Evolutionary conservation across 2,113 vertebrate species (phyloP).

Genomic region (Leuciscus idus): DNA sequence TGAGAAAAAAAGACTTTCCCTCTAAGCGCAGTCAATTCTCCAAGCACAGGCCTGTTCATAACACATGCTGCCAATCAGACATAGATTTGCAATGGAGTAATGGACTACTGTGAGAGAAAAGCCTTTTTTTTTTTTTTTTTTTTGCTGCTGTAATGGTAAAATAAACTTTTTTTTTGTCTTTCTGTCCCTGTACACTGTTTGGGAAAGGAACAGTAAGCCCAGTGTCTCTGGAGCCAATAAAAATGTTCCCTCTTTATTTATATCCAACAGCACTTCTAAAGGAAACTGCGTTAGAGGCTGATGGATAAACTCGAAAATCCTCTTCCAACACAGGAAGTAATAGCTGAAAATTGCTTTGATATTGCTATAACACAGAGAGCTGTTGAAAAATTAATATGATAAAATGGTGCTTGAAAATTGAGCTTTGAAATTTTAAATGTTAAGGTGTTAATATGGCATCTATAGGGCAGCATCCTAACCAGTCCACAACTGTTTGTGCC

Average conservation of each 20-base stretch:
- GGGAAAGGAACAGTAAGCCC: conserved; percentile 58
- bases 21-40: background rate
- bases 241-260: conserved; percentile 58
- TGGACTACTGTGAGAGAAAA: conserved; percentile 39
- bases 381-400: too few species aligned
- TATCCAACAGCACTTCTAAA: conserved; percentile 60
- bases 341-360: background rate
- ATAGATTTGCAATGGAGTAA: conserved; percentile 44
- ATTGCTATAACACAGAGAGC: background rate
- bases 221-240: conserved; percentile 55
- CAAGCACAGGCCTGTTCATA: conserved; percentile 32
- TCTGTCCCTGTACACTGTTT: conserved; percentile 36
- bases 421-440: too few species aligned
- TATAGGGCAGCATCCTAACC: too few species aligned
- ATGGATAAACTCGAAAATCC: conserved; percentile 56
- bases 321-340: conserved; percentile 50
- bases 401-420: too few species aligned
- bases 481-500: too few species aligned
- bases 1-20: background rate
- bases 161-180: conserved; percentile 45
- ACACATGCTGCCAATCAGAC: conserved; percentile 44
- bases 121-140: background rate
- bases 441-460: too few species aligned
- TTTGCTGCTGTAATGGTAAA: conserved; percentile 44
- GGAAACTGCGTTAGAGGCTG: conserved; percentile 51